Base-by-base conservation (phyloP, 35 echinoderm and acorn worm genomes). In the Holothuria glaberrima region DNA sequence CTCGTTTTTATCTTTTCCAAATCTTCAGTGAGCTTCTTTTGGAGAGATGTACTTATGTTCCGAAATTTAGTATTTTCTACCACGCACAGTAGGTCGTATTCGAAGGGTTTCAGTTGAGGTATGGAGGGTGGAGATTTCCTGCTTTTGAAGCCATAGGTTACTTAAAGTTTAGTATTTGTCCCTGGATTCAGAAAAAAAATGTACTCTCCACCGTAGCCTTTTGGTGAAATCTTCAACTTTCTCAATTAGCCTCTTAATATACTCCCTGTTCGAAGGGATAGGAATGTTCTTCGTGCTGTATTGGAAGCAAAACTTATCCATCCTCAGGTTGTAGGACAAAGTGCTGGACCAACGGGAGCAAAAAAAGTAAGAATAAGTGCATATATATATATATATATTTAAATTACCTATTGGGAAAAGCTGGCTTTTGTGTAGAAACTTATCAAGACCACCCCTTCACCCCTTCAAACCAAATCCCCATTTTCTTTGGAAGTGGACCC, bases 131-230 rank as follows among this genome's bases (percentile, higher is more conserved):
- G 71, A 1, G 50, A 6, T 44, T 19, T 79, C 32, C 67, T 48
- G 48, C 70, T 90, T 25, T 90, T 90, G 26, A 90, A 90, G 6
- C 88, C 88, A 62, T 59, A 90, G n/a, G 88, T 90, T 36, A 29
- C 59, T 59, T 90, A 64, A 1, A 62, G 73, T 5, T 90, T 14
- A 79, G 28, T 58, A 0, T 79, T 63, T n/a, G 71, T 30, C 70
- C 58, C 33, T 61, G 72, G 88, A 68, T 90, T 90, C 17, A 90
- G 57, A 16, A n/a, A 78, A 80, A 30, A 90, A 90, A 68, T 76
- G 79, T 27, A 36, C 69, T 80, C 73, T 90, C 88, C 71, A 78
- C 60, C 88, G 45, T 44, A 90, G 27, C 28, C 88, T 31, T 45
- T 90, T 90, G 20, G 57, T 61, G 30, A 90, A 64, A 32, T 90